Percentiles rank a stretch among this genome's conserved stretches.
Evolutionary conservation across 1,140 invertebrate genomes (phyloP).

Genomic region (Alviniconcha marisindica): DNA sequence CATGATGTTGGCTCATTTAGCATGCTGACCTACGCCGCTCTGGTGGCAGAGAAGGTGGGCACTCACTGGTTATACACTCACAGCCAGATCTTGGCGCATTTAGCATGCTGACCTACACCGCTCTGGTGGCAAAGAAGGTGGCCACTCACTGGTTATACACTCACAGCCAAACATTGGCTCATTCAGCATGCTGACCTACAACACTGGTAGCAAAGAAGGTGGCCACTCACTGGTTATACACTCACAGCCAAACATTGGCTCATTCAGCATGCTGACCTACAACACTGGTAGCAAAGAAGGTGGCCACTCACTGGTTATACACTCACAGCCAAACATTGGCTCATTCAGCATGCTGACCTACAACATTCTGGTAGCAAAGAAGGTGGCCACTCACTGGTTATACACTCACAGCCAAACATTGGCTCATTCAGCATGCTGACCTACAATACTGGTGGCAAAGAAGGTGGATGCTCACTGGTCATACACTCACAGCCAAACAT

Average conservation of each 20-base stretch:
- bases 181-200: constrained; percentile 55
- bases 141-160: no score
- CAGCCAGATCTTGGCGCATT: neutral
- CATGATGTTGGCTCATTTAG: neutral
- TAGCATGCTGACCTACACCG: constrained; percentile 32
- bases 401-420: neutral
- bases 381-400: no score
- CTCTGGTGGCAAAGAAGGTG: constrained; percentile 58
- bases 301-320: no score
- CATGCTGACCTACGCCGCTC: constrained; percentile 54
- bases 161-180: neutral
- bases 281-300: constrained; percentile 55
- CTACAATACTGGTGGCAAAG: constrained; percentile 57
- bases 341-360: constrained; percentile 20
- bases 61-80: no score
- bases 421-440: constrained; percentile 46
- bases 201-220: constrained; percentile 59
- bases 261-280: constrained; percentile 53
- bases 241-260: neutral
- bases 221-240: no score
- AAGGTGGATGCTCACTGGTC: no score
- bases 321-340: neutral
- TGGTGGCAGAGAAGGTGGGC: constrained; percentile 56
- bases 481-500: neutral
- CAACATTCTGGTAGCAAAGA: constrained; percentile 54